Conservation (phyloP, 2,888 invertebrate genomes). For the Nymphalis urticae region DNA sequence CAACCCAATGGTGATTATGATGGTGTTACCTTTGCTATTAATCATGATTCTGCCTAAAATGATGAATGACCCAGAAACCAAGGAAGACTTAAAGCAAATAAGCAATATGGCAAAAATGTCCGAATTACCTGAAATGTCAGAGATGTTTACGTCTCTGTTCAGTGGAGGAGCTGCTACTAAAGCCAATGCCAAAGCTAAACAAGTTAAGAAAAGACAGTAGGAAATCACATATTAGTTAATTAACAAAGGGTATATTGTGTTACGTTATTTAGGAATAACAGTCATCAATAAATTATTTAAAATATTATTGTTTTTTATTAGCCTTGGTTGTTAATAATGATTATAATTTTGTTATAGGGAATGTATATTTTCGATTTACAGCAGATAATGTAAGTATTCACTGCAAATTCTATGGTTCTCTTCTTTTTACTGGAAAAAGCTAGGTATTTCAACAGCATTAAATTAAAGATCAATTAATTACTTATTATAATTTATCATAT, state of each 20-base stretch:
- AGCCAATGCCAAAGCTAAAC: conserved; percentile 68
- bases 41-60: conserved; percentile 97
- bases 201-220: conserved; percentile 75
- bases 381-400: too few relatives aligned
- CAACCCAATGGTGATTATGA: conserved; percentile 99
- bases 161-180: conserved; percentile 85
- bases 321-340: too few relatives aligned
- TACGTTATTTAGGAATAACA: conserved; percentile 1
- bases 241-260: neutral
- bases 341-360: too few relatives aligned
- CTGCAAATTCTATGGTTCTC: too few relatives aligned
- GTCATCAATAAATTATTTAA: conserved; percentile 9
- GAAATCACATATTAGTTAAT: conserved; percentile 1
- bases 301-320: conserved; percentile 3
- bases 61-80: conserved; percentile 98
- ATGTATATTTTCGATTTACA: too few relatives aligned
- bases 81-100: conserved; percentile 96
- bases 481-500: too few relatives aligned
- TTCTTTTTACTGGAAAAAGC: too few relatives aligned
- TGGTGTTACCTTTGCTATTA: conserved; percentile 94
- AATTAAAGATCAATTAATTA: too few relatives aligned
- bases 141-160: conserved; percentile 93
- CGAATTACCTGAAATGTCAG: conserved; percentile 97
- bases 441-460: too few relatives aligned
- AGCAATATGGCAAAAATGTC: conserved; percentile 90